A percentile compares a stretch with the other conserved stretches of the same genome.
These are phyloP conservation scores for Melanchra persicariae DNA, from an alignment of 2,888 invertebrate species.

Conservation along the genomic window DNA sequence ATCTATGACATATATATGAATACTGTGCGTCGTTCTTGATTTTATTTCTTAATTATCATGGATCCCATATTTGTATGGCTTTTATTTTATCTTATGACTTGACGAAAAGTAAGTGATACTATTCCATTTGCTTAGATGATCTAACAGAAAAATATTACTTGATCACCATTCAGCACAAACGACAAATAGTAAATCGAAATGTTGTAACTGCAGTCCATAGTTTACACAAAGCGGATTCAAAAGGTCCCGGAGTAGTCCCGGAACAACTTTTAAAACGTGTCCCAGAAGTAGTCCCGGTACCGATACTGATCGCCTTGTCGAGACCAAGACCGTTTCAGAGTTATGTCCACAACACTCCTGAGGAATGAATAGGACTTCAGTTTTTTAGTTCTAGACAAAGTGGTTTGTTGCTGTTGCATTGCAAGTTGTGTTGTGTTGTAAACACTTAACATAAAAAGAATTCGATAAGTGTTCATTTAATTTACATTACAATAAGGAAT, in stretches of 20 bases:
- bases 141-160: not conserved
- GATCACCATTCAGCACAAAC: not conserved
- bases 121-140: too few relatives aligned
- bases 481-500: too few relatives aligned
- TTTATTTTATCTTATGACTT: too few relatives aligned
- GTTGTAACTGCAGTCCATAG: conserved; percentile 52
- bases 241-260: conserved; percentile 27
- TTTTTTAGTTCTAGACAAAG: conserved; percentile 34
- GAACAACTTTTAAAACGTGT: conserved; percentile 64
- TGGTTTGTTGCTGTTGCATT: conserved; percentile 12
- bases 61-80: too few relatives aligned
- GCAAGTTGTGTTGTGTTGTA: too few relatives aligned
- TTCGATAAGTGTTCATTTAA: too few relatives aligned
- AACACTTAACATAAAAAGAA: too few relatives aligned
- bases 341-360: conserved; percentile 45
- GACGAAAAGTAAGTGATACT: too few relatives aligned
- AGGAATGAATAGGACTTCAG: conserved; percentile 36
- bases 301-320: conserved; percentile 56
- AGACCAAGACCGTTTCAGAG: conserved; percentile 45
- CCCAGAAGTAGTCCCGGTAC: conserved; percentile 53
- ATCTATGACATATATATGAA: too few relatives aligned
- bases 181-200: not conserved
- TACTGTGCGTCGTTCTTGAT: too few relatives aligned
- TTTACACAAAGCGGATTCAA: conserved; percentile 58
- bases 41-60: too few relatives aligned